A percentile compares a stretch with the other conserved stretches of the same genome.
Conservation (phyloP, 2,888 invertebrate genomes). For the Tridacna crocea region DNA sequence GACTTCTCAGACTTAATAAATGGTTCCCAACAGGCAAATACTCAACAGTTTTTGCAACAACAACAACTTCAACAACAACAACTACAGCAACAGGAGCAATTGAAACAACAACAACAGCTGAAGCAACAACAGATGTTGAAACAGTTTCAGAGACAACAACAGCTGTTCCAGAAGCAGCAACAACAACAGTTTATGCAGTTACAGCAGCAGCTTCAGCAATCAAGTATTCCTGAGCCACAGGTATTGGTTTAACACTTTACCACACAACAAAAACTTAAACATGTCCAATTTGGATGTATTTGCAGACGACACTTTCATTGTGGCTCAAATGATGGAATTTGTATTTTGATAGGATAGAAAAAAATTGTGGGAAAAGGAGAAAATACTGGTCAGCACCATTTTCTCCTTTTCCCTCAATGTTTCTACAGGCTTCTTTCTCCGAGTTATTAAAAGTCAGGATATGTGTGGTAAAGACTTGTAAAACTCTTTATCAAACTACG, state of each 20-base stretch:
- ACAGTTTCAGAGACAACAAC: constrained; percentile 61
- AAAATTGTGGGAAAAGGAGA: no score
- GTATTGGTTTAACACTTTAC: constrained; percentile 10
- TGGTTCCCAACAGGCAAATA: constrained; percentile 31
- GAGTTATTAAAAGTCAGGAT: no score
- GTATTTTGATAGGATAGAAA: no score
- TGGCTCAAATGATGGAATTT: no score
- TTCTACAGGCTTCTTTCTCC: no score
- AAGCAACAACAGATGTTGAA: constrained; percentile 53
- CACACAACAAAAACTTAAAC: no score
- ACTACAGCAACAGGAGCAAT: constrained; percentile 59
- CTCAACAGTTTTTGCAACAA: constrained; percentile 53
- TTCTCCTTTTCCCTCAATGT: no score
- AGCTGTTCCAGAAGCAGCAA: constrained; percentile 60
- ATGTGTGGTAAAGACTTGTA: no score
- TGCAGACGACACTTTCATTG: no score
- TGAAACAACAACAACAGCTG: constrained; percentile 52
- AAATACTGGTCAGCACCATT: no score
- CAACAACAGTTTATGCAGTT: constrained; percentile 66
- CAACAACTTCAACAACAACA: constrained; percentile 59
- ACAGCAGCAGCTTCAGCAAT: constrained; percentile 26
- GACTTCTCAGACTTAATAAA: constrained; percentile 44
- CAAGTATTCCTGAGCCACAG: constrained; percentile 61
- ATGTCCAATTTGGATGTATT: no score
- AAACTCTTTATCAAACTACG: no score